Conservation (phyloP, 2,797 vertebrate genomes). For the Hoplostethus mediterraneus region DNA sequence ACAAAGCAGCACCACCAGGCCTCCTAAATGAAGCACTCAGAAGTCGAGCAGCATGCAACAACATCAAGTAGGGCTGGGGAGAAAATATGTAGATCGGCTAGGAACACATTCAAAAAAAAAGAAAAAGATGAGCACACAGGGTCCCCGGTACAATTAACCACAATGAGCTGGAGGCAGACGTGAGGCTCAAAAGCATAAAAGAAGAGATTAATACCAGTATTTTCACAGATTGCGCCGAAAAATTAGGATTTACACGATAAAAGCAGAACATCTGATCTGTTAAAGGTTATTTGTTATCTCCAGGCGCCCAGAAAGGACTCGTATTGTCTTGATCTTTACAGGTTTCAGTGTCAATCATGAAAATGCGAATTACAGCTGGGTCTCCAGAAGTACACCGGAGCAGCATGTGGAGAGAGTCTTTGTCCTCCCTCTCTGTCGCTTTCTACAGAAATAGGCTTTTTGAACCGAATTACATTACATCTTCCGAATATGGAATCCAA, state of each 20-base stretch:
- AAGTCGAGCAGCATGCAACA: conserved; percentile 66
- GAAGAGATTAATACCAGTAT: conserved; percentile 62
- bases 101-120: conserved; percentile 31
- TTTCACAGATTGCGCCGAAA: conserved; percentile 67
- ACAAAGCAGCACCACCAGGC: conserved; percentile 76
- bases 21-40: conserved; percentile 75
- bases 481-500: conserved; percentile 36
- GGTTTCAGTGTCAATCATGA: conserved; percentile 75
- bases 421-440: conserved; percentile 52
- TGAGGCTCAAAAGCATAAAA: conserved; percentile 72
- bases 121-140: conserved; percentile 46
- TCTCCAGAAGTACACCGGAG: conserved; percentile 53
- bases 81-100: conserved; percentile 72
- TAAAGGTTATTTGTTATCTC: conserved; percentile 84
- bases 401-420: conserved; percentile 44
- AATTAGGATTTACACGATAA: conserved; percentile 74
- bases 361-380: conserved; percentile 77
- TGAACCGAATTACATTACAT: conserved; percentile 63
- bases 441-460: conserved; percentile 57
- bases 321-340: conserved; percentile 76
- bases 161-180: conserved; percentile 73
- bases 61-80: conserved; percentile 67
- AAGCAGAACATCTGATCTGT: conserved; percentile 69
- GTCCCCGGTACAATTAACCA: conserved; percentile 75
- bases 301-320: conserved; percentile 72